These are phyloP conservation scores for Synanthedon tipuliformis DNA, from an alignment of 2,888 invertebrate genomes.

Conservation along the genomic window DNA sequence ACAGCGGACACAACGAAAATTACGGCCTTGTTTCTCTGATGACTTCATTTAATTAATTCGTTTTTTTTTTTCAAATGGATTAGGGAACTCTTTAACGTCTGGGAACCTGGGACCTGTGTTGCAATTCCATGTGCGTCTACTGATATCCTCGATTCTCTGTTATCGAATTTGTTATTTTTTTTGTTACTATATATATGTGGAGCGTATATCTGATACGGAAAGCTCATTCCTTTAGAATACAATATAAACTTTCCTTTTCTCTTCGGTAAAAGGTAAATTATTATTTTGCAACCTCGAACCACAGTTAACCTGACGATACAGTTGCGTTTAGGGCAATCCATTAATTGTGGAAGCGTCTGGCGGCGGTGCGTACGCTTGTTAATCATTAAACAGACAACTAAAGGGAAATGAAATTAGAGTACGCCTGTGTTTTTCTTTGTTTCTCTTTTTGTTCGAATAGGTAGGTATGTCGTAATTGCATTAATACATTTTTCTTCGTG, in stretches of 20 bases:
- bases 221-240: too few relatives aligned
- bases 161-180: too few relatives aligned
- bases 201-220: too few relatives aligned
- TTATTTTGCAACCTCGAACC: conserved; percentile 15
- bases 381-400: conserved; percentile 10
- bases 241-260: background rate
- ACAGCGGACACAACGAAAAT: conserved; percentile 36
- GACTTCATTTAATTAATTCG: conserved; percentile 40
- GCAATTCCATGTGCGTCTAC: background rate
- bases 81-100: background rate
- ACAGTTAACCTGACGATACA: conserved; percentile 23
- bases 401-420: conserved; percentile 3
- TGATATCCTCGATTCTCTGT: background rate
- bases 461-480: too few relatives aligned
- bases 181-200: too few relatives aligned
- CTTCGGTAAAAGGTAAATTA: background rate
- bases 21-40: conserved; percentile 31
- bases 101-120: background rate
- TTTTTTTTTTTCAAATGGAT: background rate
- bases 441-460: too few relatives aligned
- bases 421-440: too few relatives aligned
- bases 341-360: conserved; percentile 12
- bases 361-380: conserved; percentile 7
- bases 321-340: conserved; percentile 30
- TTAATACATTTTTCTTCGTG: too few relatives aligned